Evolutionary conservation across 2,113 vertebrate species (phyloP).

Genomic region (Casuarius casuarius): DNA sequence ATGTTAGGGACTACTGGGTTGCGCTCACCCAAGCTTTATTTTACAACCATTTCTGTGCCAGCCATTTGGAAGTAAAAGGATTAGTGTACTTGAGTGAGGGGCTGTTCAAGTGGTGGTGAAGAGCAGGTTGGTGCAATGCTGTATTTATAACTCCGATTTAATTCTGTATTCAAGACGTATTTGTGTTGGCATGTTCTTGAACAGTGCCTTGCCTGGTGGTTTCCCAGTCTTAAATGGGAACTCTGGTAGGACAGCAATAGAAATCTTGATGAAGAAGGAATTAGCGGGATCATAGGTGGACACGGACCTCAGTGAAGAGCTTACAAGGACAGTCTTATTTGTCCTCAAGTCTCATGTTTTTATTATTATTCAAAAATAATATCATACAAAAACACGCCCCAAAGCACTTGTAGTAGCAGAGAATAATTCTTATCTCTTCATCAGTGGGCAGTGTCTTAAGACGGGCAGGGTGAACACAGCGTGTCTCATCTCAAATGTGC

Average conservation of each 20-base stretch:
- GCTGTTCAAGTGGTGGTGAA: not conserved
- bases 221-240: not conserved
- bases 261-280: not conserved
- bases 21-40: not conserved
- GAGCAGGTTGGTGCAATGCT: not conserved
- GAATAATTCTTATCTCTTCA: slow-evolving; percentile 9
- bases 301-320: not conserved
- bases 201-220: not conserved
- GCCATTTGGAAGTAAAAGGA: not conserved
- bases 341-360: not conserved
- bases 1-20: not conserved
- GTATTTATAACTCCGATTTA: not conserved
- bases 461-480: not conserved
- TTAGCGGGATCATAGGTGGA: not conserved
- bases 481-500: not conserved
- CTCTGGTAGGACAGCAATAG: not conserved
- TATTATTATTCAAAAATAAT: not conserved
- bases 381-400: rapidly evolving
- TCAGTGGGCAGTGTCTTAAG: not conserved
- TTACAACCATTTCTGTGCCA: not conserved
- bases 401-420: not conserved
- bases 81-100: not conserved
- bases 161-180: not conserved
- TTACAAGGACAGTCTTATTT: not conserved
- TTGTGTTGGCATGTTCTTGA: not conserved